Percentiles rank a stretch among this genome's conserved stretches.
Evolutionary conservation across 2,888 invertebrate genomes (phyloP).

Genomic region (Callosobruchus maculatus): DNA sequence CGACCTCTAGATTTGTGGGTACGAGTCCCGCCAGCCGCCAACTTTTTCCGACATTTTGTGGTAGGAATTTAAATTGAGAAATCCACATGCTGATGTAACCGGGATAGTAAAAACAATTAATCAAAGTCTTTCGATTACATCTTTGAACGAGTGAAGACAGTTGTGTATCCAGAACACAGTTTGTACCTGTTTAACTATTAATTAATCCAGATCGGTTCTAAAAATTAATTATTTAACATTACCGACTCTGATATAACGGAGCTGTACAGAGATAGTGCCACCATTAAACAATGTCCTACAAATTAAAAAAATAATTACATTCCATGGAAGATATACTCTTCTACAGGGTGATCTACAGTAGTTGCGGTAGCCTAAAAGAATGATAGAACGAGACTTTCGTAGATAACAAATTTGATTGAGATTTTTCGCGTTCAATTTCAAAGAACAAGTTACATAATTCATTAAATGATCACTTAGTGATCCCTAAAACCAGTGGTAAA

Average conservation of each 20-base stretch:
- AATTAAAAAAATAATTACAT: not conserved
- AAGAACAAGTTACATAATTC: too few relatives aligned
- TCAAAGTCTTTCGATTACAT: not conserved
- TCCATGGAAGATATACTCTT: not conserved
- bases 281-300: not conserved
- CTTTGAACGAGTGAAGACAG: not conserved
- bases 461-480: too few relatives aligned
- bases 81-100: too few relatives aligned
- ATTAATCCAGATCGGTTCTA: not conserved
- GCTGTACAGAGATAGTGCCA: not conserved
- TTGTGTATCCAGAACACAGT: not conserved
- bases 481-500: too few relatives aligned
- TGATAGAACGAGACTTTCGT: too few relatives aligned
- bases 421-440: too few relatives aligned
- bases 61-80: too few relatives aligned
- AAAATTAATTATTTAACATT: not conserved
- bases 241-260: not conserved
- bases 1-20: too few relatives aligned
- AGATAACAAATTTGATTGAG: too few relatives aligned
- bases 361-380: not conserved
- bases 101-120: too few relatives aligned
- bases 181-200: not conserved
- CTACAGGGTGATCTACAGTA: not conserved
- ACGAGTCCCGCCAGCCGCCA: too few relatives aligned
- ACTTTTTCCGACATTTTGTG: too few relatives aligned